These are phyloP conservation scores for Bolborhynchus lineola DNA, from an alignment of 2,113 vertebrate species.

Conservation along the genomic window DNA sequence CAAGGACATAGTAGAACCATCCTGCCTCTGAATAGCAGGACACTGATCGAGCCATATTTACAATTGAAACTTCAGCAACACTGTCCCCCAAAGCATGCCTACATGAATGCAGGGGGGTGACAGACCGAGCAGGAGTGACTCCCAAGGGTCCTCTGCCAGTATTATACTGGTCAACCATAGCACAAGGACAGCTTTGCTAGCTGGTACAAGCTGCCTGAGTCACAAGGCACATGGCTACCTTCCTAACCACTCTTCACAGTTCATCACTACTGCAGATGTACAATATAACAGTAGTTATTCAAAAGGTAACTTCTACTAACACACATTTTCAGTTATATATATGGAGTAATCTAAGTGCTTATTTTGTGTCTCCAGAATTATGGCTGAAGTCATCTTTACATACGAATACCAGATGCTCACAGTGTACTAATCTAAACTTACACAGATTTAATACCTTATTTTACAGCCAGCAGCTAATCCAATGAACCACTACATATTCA, in stretches of 20 bases:
- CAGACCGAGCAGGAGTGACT: background rate
- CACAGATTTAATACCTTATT: rapidly evolving
- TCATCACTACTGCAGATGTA: background rate
- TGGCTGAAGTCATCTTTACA: rapidly evolving
- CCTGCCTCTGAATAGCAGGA: background rate
- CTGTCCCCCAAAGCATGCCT: too few species aligned
- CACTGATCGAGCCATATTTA: rapidly evolving
- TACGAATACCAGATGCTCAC: background rate
- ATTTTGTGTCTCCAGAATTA: background rate
- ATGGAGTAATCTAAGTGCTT: background rate
- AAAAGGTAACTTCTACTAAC: background rate
- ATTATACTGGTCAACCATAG: too few species aligned
- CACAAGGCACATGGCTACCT: rapidly evolving
- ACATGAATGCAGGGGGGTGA: rapidly evolving
- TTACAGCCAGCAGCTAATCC: background rate
- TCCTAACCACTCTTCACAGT: too few species aligned
- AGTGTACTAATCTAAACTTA: background rate
- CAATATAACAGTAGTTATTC: rapidly evolving
- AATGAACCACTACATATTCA: too few species aligned
- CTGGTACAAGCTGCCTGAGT: rapidly evolving
- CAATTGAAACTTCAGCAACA: too few species aligned
- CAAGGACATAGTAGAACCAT: background rate
- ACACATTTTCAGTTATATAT: rapidly evolving
- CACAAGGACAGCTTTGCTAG: too few species aligned
- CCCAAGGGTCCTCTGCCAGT: background rate